Percentiles rank a stretch among this genome's conserved stretches.
These are phyloP conservation scores for Petrocephalus schoutedeni DNA, from an alignment of 2,797 vertebrate genomes.

Conservation along the genomic window DNA sequence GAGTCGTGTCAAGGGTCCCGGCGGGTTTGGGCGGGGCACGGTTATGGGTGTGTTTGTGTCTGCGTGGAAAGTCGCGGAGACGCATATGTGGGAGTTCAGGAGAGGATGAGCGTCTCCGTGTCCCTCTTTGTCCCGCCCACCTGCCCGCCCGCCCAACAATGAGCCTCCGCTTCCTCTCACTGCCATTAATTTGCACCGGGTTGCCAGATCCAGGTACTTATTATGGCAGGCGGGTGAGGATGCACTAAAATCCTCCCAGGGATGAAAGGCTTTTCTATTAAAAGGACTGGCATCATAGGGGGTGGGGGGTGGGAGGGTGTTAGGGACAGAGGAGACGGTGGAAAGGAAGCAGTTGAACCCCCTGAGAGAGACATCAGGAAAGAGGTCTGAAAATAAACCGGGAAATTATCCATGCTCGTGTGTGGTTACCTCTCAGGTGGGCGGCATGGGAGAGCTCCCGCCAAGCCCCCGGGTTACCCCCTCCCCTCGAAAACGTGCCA, in stretches of 20 bases:
- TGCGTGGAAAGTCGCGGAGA: neutral
- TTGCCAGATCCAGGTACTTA: slow-evolving; percentile 5
- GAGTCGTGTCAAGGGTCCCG: neutral
- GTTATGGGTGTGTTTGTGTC: neutral
- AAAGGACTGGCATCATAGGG: neutral
- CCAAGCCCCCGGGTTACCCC: neutral
- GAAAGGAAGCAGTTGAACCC: neutral
- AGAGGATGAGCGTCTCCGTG: neutral
- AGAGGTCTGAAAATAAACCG: neutral
- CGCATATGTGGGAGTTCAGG: neutral
- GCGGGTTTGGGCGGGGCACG: neutral
- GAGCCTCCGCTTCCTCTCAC: neutral
- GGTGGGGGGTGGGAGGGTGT: neutral
- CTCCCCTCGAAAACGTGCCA: neutral
- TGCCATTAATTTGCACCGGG: slow-evolving; percentile 11
- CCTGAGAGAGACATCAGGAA: neutral
- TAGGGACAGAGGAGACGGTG: neutral
- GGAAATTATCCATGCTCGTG: neutral
- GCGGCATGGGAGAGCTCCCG: neutral
- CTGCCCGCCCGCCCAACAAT: neutral
- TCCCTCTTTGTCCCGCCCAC: neutral
- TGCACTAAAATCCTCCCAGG: neutral
- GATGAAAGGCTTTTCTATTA: slow-evolving; percentile 4
- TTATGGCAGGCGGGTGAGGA: neutral
- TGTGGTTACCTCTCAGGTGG: neutral